These are phyloP conservation scores for Aethina tumida DNA, from an alignment of 1,140 invertebrate species.

Conservation along the genomic window DNA sequence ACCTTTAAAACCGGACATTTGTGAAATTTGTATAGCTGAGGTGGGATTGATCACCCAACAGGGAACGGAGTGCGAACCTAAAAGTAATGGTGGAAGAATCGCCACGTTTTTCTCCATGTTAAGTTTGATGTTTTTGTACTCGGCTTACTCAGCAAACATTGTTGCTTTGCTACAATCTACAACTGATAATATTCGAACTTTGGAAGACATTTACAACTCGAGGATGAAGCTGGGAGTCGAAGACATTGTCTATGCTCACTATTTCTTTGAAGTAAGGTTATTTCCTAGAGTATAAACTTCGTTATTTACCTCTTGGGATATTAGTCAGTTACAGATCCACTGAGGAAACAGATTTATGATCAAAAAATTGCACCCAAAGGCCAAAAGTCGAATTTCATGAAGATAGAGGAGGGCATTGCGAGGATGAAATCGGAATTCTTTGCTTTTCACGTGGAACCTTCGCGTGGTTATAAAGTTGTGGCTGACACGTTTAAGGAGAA, in stretches of 20 bases:
- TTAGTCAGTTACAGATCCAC: constrained; percentile 37
- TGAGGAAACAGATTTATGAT: constrained; percentile 46
- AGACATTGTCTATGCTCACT: constrained; percentile 44
- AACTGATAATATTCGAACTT: constrained; percentile 35
- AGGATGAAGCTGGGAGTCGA: constrained; percentile 48
- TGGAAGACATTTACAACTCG: constrained; percentile 38
- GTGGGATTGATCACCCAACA: constrained; percentile 47
- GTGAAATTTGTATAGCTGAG: constrained; percentile 38
- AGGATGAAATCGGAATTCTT: constrained; percentile 45
- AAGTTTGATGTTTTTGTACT: constrained; percentile 31
- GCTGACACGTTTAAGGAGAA: constrained; percentile 49
- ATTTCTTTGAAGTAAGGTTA: constrained; percentile 41
- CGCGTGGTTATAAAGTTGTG: constrained; percentile 47
- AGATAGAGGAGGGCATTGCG: constrained; percentile 44
- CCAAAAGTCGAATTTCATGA: constrained; percentile 40
- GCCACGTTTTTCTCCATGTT: constrained; percentile 27
- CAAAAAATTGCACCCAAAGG: constrained; percentile 47
- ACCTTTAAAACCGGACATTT: constrained; percentile 12
- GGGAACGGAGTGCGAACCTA: constrained; percentile 41
- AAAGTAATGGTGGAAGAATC: constrained; percentile 34
- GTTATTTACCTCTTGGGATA: constrained; percentile 1
- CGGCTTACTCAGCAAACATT: constrained; percentile 33
- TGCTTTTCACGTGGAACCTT: constrained; percentile 50
- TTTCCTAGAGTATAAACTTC: not conserved
- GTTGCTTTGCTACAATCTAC: constrained; percentile 41